Evolutionary conservation across 2,888 invertebrate species (phyloP), one percentile per base, ranked within the genome.

Genomic region (Caenorhabditis parvicauda): DNA sequence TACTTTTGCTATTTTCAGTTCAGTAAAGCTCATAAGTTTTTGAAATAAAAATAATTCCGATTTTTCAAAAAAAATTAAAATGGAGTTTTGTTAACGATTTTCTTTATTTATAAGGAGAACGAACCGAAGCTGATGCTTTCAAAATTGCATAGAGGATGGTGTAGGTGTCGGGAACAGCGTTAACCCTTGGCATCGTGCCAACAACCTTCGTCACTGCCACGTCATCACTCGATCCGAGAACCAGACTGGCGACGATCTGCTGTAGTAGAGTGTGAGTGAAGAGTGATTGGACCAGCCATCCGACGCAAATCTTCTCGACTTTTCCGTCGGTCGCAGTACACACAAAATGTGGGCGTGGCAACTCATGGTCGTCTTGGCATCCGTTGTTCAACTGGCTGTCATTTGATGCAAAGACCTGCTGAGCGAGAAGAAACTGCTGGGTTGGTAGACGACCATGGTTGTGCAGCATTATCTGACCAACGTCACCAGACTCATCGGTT

Each of bases 401-500:
- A 12, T 14, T 43, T 3, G 3, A 21, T 3, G 24, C 12, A 17
- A 3, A 7, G 5, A 53, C 46, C 46, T 61, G 61, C 29, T 39
- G 12, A 7, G 61, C 61, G 2, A 54, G 53, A 1, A 61, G 21
- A 6, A 61, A 50, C 14, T 61, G 61, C 17, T 54, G 56, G 42
- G 57, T 57, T 32, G 54, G 38, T 22, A 61, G 6, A 25, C 51
- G 54, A 2, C 35, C 58, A 21, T 61, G 61, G 54, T 61, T 49
- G 28, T 32, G 57, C 2, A 54, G 45, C 2, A 57, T 61, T 9
- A 76, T 62, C 44, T 68, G 60, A 22, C 73, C 73, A 25, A 69
- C 62, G 43, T 77, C 76, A 2, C 74, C 75, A 82, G 92, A 92
- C 83, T 93, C 94, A 80, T 92, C 92, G 76, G 91, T 90, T 0